Evolutionary conservation across 2,113 vertebrate species (phyloP).

Genomic region (Bubalus kerabau): DNA sequence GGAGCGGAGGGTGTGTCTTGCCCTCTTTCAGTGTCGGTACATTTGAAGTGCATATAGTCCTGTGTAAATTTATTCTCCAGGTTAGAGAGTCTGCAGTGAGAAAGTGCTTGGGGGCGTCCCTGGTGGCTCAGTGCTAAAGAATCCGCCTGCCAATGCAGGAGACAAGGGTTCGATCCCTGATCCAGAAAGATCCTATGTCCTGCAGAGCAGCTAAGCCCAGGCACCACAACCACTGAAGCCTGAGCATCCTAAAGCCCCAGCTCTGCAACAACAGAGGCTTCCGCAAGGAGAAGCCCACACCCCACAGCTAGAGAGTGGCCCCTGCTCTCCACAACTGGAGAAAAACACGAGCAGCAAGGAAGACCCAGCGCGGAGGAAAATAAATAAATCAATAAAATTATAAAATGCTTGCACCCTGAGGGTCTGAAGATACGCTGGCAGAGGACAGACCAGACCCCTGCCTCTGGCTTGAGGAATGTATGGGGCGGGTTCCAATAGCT

Average conservation of each 20-base stretch:
- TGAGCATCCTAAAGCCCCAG: not conserved
- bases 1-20: not conserved
- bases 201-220: not conserved
- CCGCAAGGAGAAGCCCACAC: not conserved
- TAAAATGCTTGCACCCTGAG: not conserved
- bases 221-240: accelerated
- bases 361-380: not conserved
- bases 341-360: not conserved
- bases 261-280: not conserved
- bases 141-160: not conserved
- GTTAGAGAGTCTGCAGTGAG: not conserved
- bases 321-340: accelerated
- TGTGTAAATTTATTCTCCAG: not conserved
- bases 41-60: not conserved
- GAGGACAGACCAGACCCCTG: not conserved
- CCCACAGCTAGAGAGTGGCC: not conserved
- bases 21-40: not conserved
- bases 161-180: not conserved
- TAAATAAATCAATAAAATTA: not conserved
- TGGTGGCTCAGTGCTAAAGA: not conserved
- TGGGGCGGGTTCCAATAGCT: not conserved
- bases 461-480: not conserved
- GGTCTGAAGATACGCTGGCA: not conserved
- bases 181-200: not conserved
- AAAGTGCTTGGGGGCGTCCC: not conserved